Percentiles rank a stretch among this genome's conserved stretches.
Evolutionary conservation across 2,113 vertebrate species (phyloP).

Genomic region (Bostrychus sinensis): DNA sequence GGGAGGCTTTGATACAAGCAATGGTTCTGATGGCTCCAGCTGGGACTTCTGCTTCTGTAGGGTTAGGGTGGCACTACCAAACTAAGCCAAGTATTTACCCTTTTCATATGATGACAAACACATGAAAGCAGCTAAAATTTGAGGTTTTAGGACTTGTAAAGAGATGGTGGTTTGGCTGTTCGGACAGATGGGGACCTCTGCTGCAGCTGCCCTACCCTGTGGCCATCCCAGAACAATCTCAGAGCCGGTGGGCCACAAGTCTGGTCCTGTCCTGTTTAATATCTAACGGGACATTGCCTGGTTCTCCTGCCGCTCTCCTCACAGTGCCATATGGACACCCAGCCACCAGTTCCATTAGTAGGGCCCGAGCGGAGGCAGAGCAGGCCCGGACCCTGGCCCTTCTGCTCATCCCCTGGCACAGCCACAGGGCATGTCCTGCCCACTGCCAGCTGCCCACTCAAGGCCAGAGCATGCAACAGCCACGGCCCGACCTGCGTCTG

Average conservation of each 20-base stretch:
- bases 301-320: slow-evolving; percentile 63
- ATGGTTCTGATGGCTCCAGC: not conserved
- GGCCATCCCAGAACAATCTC: slow-evolving; percentile 58
- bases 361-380: slow-evolving; percentile 63
- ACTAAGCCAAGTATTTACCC: not conserved
- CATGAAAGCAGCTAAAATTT: not conserved
- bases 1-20: not conserved
- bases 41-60: too few relatives aligned
- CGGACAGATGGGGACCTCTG: slow-evolving; percentile 36
- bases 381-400: slow-evolving; percentile 66
- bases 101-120: not conserved
- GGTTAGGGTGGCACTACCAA: not conserved
- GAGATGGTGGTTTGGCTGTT: not conserved
- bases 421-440: slow-evolving; percentile 82
- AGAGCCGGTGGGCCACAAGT: slow-evolving; percentile 53
- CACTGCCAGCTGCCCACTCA: slow-evolving; percentile 78
- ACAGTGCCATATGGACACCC: slow-evolving; percentile 80
- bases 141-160: not conserved
- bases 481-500: slow-evolving; percentile 55
- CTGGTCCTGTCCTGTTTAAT: slow-evolving; percentile 76
- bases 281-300: slow-evolving; percentile 73
- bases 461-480: slow-evolving; percentile 63
- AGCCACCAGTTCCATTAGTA: slow-evolving; percentile 79
- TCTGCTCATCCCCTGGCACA: slow-evolving; percentile 77
- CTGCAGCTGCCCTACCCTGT: slow-evolving; percentile 49